A percentile compares a stretch with the other conserved stretches of the same genome.
phyloP scores from a whole-genome alignment of 2,113 vertebrate species.

The Scatophagus argus region DNA sequence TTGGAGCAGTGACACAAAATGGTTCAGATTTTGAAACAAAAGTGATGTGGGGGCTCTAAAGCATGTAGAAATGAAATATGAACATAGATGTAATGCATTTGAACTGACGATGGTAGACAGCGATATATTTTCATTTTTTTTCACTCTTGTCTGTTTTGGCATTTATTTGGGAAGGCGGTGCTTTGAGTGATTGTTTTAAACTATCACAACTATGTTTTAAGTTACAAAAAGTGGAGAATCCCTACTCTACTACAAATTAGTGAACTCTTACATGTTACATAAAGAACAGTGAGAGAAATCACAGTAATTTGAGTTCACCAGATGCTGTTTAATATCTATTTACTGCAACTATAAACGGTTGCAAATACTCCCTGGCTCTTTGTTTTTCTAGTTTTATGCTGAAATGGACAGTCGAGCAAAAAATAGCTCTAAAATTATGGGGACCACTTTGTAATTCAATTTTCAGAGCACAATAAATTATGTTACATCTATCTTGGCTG shows the following conservation, averaged over 20 bases:
- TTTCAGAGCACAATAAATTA: constrained; percentile 76
- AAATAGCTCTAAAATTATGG: constrained; percentile 73
- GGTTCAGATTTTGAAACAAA: too few species aligned
- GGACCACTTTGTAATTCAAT: constrained; percentile 78
- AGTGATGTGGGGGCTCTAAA: too few species aligned
- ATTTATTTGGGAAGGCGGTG: too few species aligned
- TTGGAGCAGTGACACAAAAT: too few species aligned
- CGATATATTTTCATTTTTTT: too few species aligned
- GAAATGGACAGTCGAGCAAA: constrained; percentile 55
- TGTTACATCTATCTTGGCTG: constrained; percentile 67
- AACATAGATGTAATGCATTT: too few species aligned
- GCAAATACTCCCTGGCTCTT: constrained; percentile 38
- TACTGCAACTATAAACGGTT: constrained; percentile 41
- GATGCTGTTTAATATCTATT: constrained; percentile 47
- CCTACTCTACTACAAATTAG: background rate
- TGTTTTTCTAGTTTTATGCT: constrained; percentile 61
- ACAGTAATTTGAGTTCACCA: constrained; percentile 40
- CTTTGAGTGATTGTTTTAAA: too few species aligned
- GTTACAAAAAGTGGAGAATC: too few species aligned
- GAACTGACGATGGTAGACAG: too few species aligned
- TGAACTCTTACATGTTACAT: constrained; percentile 54
- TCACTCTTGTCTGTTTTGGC: too few species aligned
- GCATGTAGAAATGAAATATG: too few species aligned
- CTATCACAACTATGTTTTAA: too few species aligned
- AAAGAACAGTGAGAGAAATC: constrained; percentile 48